A percentile compares a stretch with the other conserved stretches of the same genome.
Conservation (phyloP, 2,113 vertebrate species). For the Zingel zingel region DNA sequence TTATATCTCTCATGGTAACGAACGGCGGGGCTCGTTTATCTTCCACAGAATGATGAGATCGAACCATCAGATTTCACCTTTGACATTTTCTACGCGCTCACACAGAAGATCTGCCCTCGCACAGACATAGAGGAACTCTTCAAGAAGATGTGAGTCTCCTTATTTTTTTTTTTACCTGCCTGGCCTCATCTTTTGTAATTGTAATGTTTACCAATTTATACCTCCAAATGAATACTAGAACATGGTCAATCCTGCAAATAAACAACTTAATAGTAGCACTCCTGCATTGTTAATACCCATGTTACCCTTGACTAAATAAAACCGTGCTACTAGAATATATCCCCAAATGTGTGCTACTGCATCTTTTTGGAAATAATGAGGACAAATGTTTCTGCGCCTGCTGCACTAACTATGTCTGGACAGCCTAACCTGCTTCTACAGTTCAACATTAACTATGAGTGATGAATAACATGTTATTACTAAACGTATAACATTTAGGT, state of each 20-base stretch:
- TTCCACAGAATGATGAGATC: conserved; percentile 97
- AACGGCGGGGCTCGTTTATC: not conserved
- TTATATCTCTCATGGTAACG: not conserved
- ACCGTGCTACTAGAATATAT: conserved; percentile 20
- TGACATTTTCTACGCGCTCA: conserved; percentile 98
- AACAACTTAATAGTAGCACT: not conserved
- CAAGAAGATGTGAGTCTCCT: conserved; percentile 94
- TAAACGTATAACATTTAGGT: conserved; percentile 54
- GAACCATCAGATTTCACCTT: conserved; percentile 95
- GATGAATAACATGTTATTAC: conserved; percentile 54
- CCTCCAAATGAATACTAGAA: conserved; percentile 5
- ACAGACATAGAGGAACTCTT: conserved; percentile 99
- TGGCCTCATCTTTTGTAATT: not conserved
- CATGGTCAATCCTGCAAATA: not conserved
- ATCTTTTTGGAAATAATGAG: conserved; percentile 52
- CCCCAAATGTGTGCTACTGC: conserved; percentile 34
- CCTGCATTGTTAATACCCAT: not conserved
- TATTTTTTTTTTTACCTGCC: not conserved
- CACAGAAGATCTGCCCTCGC: conserved; percentile 98
- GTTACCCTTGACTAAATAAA: conserved; percentile 4
- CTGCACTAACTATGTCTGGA: conserved; percentile 91
- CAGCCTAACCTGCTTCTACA: conserved; percentile 90
- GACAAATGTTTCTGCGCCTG: conserved; percentile 82
- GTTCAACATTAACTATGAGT: conserved; percentile 85
- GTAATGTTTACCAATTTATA: not conserved